Conservation (phyloP, 23 tunicate species). For the Phallusia fumigata region DNA sequence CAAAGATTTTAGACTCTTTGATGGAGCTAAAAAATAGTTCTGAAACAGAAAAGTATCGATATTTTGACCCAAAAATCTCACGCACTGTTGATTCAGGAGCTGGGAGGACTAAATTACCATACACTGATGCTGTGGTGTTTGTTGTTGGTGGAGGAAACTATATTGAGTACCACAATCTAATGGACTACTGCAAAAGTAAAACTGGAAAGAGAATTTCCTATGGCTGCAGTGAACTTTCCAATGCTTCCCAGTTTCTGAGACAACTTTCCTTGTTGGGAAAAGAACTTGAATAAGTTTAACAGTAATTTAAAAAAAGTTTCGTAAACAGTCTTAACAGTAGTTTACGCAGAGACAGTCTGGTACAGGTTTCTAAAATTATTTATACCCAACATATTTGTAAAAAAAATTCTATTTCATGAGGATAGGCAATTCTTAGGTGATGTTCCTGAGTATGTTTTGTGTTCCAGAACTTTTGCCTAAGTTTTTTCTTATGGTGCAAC, state of each 20-base stretch:
- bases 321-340: too few relatives aligned
- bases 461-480: too few relatives aligned
- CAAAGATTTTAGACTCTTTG: slow-evolving; percentile 70
- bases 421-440: too few relatives aligned
- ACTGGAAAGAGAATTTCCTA: slow-evolving; percentile 75
- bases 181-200: slow-evolving; percentile 80
- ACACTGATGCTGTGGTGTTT: slow-evolving; percentile 92
- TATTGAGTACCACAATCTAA: slow-evolving; percentile 97
- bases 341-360: too few relatives aligned
- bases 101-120: slow-evolving; percentile 74
- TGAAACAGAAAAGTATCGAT: slow-evolving; percentile 82
- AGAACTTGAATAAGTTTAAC: slow-evolving; percentile 23
- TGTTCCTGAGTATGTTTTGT: too few relatives aligned
- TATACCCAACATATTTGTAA: too few relatives aligned
- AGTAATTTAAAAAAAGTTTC: not conserved
- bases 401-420: too few relatives aligned
- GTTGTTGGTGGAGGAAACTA: slow-evolving; percentile 97
- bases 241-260: slow-evolving; percentile 72
- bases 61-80: slow-evolving; percentile 92
- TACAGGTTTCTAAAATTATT: too few relatives aligned
- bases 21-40: slow-evolving; percentile 79
- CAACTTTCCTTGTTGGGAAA: slow-evolving; percentile 58
- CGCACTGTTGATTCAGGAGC: slow-evolving; percentile 53
- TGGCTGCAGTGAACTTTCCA: slow-evolving; percentile 87
- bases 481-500: too few relatives aligned